These are phyloP conservation scores for Eilema griseolum DNA, from an alignment of 2,888 invertebrate genomes.

Conservation along the genomic window DNA sequence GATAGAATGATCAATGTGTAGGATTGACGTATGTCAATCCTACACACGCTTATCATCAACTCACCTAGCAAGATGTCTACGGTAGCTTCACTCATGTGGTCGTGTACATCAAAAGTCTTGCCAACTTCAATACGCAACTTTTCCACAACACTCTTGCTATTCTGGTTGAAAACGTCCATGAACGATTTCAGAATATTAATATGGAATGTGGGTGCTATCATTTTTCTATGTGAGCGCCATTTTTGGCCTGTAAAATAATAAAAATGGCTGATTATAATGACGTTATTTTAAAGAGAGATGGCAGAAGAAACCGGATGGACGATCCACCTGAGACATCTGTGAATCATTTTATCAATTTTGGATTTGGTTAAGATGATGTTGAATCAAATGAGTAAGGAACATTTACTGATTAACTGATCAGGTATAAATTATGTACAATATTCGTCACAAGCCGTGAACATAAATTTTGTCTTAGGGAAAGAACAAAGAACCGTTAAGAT, in stretches of 20 bases:
- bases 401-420: too few species aligned
- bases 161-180: slow-evolving; percentile 90
- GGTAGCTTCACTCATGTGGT: slow-evolving; percentile 91
- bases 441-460: too few species aligned
- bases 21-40: too few species aligned
- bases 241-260: slow-evolving; percentile 84
- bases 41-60: background rate
- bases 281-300: background rate
- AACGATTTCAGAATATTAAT: slow-evolving; percentile 93
- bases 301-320: too few species aligned
- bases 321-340: too few species aligned
- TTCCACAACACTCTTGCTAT: slow-evolving; percentile 88
- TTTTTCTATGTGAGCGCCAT: slow-evolving; percentile 92
- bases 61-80: slow-evolving; percentile 90
- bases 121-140: slow-evolving; percentile 87
- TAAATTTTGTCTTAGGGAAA: too few species aligned
- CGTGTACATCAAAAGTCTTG: slow-evolving; percentile 89
- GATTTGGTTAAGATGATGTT: too few species aligned
- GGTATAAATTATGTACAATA: too few species aligned
- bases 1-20: too few species aligned
- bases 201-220: slow-evolving; percentile 94
- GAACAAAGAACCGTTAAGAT: too few species aligned
- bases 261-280: background rate
- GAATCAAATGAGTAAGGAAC: too few species aligned
- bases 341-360: too few species aligned